phyloP scores from a whole-genome alignment of 2,113 vertebrate genomes.

The Nothocercus julius region DNA sequence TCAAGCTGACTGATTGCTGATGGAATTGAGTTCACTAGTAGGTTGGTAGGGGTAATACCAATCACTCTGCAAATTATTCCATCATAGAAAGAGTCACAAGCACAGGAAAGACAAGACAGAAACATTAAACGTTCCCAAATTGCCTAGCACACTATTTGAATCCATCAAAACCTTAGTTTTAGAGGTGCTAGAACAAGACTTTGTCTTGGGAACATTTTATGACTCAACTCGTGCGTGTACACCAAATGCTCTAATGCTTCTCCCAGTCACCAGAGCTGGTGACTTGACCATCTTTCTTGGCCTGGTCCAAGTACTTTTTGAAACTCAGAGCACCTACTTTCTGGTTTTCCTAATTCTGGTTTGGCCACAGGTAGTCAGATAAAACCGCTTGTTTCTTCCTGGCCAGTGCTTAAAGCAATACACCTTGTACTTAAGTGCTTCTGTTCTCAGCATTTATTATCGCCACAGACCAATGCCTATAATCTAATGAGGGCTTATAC shows the following conservation, averaged over 20 bases:
- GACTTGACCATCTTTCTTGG: background rate
- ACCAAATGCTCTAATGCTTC: background rate
- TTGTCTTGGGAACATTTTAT: background rate
- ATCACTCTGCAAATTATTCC: background rate
- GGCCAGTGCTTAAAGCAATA: background rate
- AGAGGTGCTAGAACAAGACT: background rate
- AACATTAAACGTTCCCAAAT: fast-evolving
- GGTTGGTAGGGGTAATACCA: background rate
- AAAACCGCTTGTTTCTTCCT: background rate
- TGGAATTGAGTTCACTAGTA: background rate
- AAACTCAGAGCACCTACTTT: background rate
- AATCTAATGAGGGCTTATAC: background rate
- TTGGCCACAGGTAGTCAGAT: background rate
- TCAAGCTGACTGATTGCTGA: slow-evolving; percentile 24
- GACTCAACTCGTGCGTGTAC: background rate
- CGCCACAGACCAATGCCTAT: background rate
- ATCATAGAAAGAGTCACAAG: background rate
- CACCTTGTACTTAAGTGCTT: background rate
- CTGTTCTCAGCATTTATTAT: background rate
- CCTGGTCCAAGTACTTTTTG: background rate
- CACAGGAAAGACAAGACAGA: background rate
- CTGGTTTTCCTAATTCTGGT: background rate
- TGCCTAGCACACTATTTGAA: background rate
- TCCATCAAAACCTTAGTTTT: background rate
- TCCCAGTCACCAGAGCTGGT: background rate